These are phyloP conservation scores for Falcunculus frontatus DNA, from an alignment of 2,113 vertebrate species.

Conservation along the genomic window DNA sequence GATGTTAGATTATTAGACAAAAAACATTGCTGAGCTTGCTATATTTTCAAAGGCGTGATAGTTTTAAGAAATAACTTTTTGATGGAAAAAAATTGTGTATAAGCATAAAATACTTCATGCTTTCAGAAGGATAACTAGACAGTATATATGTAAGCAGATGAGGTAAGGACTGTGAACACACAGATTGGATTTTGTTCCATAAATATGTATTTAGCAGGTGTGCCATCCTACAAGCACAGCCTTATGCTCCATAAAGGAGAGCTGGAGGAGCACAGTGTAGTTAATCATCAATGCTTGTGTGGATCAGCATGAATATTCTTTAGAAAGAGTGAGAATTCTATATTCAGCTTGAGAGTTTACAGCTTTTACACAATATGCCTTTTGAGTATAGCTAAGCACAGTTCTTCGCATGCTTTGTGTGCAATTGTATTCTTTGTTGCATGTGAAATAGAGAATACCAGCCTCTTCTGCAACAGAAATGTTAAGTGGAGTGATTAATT, in stretches of 20 bases:
- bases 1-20: neutral
- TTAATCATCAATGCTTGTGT: conserved; percentile 4
- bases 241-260: neutral
- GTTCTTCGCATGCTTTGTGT: neutral
- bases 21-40: neutral
- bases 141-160: neutral
- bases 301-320: neutral
- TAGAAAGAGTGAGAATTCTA: neutral
- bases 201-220: neutral
- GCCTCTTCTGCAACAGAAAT: neutral
- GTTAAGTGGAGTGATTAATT: neutral
- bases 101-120: neutral
- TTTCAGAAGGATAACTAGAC: neutral
- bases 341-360: neutral
- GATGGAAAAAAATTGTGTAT: neutral
- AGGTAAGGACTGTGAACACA: neutral
- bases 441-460: neutral
- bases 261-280: neutral
- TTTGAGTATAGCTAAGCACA: neutral
- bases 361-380: neutral
- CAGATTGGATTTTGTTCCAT: neutral
- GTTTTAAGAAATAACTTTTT: neutral
- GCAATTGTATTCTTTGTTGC: neutral
- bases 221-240: neutral
- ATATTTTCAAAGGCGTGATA: neutral